Evolutionary conservation across 2,113 vertebrate species (phyloP).

Genomic region (Gasterosteus nipponicus): DNA sequence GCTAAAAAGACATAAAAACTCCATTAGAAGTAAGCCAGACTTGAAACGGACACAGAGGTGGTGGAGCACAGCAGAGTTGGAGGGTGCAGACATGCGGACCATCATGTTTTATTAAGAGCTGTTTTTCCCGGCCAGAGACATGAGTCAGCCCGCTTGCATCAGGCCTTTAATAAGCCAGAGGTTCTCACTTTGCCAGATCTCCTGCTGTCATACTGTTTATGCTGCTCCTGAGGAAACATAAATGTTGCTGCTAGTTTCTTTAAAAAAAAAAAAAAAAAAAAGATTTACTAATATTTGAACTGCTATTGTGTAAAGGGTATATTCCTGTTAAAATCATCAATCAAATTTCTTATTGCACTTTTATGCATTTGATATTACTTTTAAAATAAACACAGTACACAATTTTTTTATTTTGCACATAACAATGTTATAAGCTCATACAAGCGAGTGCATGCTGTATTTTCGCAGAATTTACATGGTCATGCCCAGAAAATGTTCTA

Average conservation of each 20-base stretch:
- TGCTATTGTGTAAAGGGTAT: too few relatives aligned
- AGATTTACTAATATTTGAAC: too few relatives aligned
- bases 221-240: too few relatives aligned
- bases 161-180: constrained; percentile 44
- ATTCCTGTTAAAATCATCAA: too few relatives aligned
- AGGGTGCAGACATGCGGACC: constrained; percentile 45
- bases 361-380: too few relatives aligned
- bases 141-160: constrained; percentile 60
- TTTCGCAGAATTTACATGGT: constrained; percentile 16
- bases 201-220: background rate
- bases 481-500: background rate
- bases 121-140: constrained; percentile 49
- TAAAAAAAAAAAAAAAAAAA: too few relatives aligned
- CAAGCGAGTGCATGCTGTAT: constrained; percentile 11
- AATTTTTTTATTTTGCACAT: too few relatives aligned
- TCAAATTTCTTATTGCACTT: too few relatives aligned
- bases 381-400: too few relatives aligned
- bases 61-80: constrained; percentile 46
- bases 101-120: constrained; percentile 69
- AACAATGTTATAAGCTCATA: too few relatives aligned
- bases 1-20: constrained; percentile 32
- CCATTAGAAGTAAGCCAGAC: constrained; percentile 7
- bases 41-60: constrained; percentile 19
- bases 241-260: too few relatives aligned
- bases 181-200: constrained; percentile 39